Conservation (phyloP, 2,113 vertebrate species). For the Miniopterus natalensis region DNA sequence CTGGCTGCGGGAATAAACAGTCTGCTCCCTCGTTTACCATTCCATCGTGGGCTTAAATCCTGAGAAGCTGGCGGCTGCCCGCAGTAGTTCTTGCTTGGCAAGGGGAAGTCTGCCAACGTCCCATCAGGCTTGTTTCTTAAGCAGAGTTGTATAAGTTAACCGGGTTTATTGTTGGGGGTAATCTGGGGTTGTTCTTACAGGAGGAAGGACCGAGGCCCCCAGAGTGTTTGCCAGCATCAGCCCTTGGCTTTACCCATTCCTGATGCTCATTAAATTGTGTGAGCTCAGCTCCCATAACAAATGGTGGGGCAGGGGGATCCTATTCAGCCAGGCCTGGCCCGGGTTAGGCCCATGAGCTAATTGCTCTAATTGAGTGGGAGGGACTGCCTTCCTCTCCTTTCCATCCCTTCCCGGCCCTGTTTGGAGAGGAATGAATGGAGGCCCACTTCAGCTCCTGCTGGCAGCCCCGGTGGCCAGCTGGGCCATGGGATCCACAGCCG, state of each 20-base stretch:
- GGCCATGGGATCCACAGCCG: not conserved
- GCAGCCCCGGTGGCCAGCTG: slow-evolving; percentile 17
- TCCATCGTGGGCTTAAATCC: slow-evolving; percentile 59
- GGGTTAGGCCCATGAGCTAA: slow-evolving; percentile 82
- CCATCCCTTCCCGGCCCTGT: slow-evolving; percentile 74
- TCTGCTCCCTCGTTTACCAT: slow-evolving; percentile 29
- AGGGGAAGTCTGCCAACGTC: not conserved
- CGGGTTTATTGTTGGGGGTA: slow-evolving; percentile 75
- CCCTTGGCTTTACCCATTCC: slow-evolving; percentile 70
- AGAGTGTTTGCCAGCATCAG: slow-evolving; percentile 77
- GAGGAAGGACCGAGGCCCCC: slow-evolving; percentile 76
- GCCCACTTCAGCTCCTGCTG: slow-evolving; percentile 80
- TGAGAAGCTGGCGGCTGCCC: not conserved
- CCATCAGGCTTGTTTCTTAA: slow-evolving; percentile 77
- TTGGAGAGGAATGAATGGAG: slow-evolving; percentile 82
- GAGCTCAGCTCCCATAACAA: slow-evolving; percentile 79
- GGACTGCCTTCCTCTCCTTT: slow-evolving; percentile 78
- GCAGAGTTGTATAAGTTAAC: slow-evolving; percentile 72
- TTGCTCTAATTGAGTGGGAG: slow-evolving; percentile 86
- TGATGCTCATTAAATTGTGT: slow-evolving; percentile 78
- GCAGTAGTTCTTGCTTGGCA: slow-evolving; percentile 55
- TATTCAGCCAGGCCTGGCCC: slow-evolving; percentile 76
- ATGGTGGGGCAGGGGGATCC: slow-evolving; percentile 74
- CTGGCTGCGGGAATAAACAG: slow-evolving; percentile 85
- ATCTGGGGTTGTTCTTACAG: slow-evolving; percentile 45